Evolutionary conservation across 1,140 invertebrate genomes (phyloP), one percentile per base, ranked within the genome.

Genomic region (Drosophila suzukii): DNA sequence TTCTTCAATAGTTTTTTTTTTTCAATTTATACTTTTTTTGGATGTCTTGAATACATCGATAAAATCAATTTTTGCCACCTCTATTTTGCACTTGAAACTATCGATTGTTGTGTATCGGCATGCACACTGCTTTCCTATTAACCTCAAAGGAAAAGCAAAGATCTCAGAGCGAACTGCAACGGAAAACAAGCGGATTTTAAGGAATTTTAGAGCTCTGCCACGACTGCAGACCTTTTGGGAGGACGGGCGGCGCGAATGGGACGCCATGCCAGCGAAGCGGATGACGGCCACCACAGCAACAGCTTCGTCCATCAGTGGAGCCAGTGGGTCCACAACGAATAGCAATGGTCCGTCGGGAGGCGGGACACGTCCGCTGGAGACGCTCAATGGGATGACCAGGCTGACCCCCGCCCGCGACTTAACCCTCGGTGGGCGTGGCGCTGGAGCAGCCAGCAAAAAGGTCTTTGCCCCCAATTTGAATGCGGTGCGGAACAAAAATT

Each of bases 361-460:
- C 54, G 47, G 20, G 13, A 24, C 34, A 53, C 55, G 54, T 41
- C 47, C 76, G 7, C 5, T 67, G 27, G 56, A 77, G 41, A 63
- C 67, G 12, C 49, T 74, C 0, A 90, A 90, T 47, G 85, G 84
- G 0, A 78, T 90, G 75, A 58, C 67, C 1, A 70, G 85, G 6
- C 27, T 91, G n/a, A 94, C 94, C 54, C 90, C 93, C 17, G 93
- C 94, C 0, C 85, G 94, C 53, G 94, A 94, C 67, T 84, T 94
- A 8, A 93, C 93, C 0, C 80, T 94, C 0, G 94, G 94, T 17
- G 91, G 91, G 17, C 75, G 85, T 17, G 90, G 90, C n/a, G 71
- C 75, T 1, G 51, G 49, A 0, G 39, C 61, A 1, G 47, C 12
- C 10, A 53, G 20, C 27, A 92, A 91, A 44, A 92, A 92, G 20